Evolutionary conservation across 2,113 vertebrate genomes (phyloP).

Genomic region (Paedocypris sp.): DNA sequence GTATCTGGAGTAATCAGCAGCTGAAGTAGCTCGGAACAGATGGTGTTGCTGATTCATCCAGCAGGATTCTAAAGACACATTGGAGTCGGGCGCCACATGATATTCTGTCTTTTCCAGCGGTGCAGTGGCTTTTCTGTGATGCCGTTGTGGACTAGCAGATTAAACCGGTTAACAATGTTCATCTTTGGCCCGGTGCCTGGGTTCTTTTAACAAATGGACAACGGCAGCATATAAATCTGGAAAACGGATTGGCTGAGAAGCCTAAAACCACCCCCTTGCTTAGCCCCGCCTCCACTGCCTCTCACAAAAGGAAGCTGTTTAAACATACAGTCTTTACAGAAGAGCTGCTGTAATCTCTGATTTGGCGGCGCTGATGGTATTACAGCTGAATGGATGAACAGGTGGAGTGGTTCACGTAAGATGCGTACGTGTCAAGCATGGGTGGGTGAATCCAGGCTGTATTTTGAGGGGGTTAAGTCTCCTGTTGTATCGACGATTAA

Average conservation of each 20-base stretch:
- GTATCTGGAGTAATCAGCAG: neutral
- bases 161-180: neutral
- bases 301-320: neutral
- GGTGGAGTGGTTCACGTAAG: neutral
- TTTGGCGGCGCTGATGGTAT: neutral
- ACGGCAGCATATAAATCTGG: neutral
- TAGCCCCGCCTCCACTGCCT: neutral
- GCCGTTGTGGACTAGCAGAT: neutral
- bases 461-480: too few relatives aligned
- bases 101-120: neutral
- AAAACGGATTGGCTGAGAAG: neutral
- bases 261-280: neutral
- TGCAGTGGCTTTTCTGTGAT: neutral
- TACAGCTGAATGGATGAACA: neutral
- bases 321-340: neutral
- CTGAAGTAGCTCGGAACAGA: neutral
- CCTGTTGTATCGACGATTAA: too few relatives aligned
- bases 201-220: neutral
- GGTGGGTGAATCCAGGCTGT: neutral
- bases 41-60: slow-evolving; percentile 2
- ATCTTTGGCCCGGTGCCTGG: neutral
- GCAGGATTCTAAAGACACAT: slow-evolving; percentile 9
- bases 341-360: neutral
- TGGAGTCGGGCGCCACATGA: neutral
- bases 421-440: neutral